Evolutionary conservation across 2,797 vertebrate species (phyloP).

Genomic region (Spheniscus humboldti): DNA sequence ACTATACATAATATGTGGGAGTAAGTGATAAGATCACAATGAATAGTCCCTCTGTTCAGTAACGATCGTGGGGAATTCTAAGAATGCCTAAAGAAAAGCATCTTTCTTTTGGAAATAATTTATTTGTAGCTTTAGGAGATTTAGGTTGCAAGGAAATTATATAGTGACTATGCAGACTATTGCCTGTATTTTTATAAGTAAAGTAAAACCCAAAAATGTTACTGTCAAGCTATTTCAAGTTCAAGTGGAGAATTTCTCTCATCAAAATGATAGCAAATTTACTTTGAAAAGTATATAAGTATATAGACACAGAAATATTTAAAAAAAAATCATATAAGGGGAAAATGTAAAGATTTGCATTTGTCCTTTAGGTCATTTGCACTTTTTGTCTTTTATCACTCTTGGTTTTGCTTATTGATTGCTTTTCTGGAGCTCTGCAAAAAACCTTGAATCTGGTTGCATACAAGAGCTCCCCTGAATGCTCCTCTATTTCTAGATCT

Average conservation of each 20-base stretch:
- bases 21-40: neutral
- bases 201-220: neutral
- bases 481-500: neutral
- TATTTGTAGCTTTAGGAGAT: neutral
- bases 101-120: conserved; percentile 3
- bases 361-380: neutral
- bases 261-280: neutral
- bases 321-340: neutral
- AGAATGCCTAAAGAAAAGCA: neutral
- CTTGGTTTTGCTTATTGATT: neutral
- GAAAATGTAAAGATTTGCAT: neutral
- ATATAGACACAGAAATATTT: neutral
- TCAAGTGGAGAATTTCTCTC: neutral
- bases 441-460: neutral
- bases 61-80: neutral
- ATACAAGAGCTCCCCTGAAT: neutral
- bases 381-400: neutral
- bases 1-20: neutral
- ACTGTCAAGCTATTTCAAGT: neutral
- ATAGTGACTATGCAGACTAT: neutral
- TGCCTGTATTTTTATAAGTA: neutral
- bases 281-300: neutral
- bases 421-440: neutral
- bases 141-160: neutral
- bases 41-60: neutral